A percentile compares a stretch with the other conserved stretches of the same genome.
Evolutionary conservation across 92 coral and sea anemone genomes (phyloP).

Genomic region (Bergia puertoricense): DNA sequence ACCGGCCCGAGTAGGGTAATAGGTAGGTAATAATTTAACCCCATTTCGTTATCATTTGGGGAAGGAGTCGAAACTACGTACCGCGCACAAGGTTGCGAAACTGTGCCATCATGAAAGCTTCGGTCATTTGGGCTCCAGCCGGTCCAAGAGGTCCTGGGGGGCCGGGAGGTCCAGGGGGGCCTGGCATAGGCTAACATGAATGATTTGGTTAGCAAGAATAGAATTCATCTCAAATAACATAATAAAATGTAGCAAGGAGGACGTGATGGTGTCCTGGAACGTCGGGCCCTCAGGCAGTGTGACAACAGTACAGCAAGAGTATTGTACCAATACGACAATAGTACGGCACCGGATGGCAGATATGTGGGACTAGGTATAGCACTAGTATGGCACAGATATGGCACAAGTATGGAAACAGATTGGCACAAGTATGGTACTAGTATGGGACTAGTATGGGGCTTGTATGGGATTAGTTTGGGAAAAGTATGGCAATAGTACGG

Average conservation of each 20-base stretch:
- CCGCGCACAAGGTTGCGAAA: conserved; percentile 94
- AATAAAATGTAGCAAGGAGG: background rate
- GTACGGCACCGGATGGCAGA: too few species aligned
- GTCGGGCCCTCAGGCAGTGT: too few species aligned
- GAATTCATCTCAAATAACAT: background rate
- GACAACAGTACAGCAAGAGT: too few species aligned
- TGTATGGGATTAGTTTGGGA: too few species aligned
- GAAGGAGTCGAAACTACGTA: conserved; percentile 5
- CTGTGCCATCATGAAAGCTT: conserved; percentile 93
- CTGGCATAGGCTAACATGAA: conserved; percentile 34
- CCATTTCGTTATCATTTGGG: background rate
- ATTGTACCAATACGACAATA: too few species aligned
- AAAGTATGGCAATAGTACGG: too few species aligned
- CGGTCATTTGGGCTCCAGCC: conserved; percentile 96
- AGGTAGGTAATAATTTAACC: too few species aligned
- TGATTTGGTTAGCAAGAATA: background rate
- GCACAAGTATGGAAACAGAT: too few species aligned
- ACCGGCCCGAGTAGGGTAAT: too few species aligned
- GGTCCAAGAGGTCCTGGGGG: conserved; percentile 99
- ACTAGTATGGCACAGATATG: too few species aligned
- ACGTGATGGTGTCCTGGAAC: too few species aligned
- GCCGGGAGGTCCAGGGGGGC: conserved; percentile 98
- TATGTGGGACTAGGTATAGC: too few species aligned
- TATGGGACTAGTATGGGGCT: background rate
- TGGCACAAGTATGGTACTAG: background rate